Conservation (phyloP, 2,888 invertebrate species). For the Nomada hirtipes region DNA sequence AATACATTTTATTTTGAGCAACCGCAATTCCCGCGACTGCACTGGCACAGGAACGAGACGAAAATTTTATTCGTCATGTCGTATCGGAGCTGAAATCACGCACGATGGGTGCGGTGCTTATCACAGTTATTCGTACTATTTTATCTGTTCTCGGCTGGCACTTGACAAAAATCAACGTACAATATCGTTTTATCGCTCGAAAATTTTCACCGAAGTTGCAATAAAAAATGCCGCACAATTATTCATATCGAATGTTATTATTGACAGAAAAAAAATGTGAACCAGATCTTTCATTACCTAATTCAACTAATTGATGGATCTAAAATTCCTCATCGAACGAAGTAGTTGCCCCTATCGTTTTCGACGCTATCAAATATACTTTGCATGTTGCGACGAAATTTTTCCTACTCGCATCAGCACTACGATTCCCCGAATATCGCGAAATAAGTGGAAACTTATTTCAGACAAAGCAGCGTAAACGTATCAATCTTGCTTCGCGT, state of each 20-base stretch:
- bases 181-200: slow-evolving; percentile 59
- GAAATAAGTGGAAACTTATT: neutral
- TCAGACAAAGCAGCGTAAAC: slow-evolving; percentile 21
- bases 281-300: no score
- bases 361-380: no score
- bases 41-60: slow-evolving; percentile 33
- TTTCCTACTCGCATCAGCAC: no score
- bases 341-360: no score
- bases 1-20: neutral
- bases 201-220: slow-evolving; percentile 41
- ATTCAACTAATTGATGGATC: no score
- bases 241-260: neutral
- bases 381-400: no score
- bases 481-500: slow-evolving; percentile 50
- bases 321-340: no score
- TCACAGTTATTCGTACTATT: slow-evolving; percentile 76
- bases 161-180: slow-evolving; percentile 76
- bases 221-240: slow-evolving; percentile 7
- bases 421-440: no score
- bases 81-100: slow-evolving; percentile 63
- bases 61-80: slow-evolving; percentile 63
- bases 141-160: slow-evolving; percentile 79
- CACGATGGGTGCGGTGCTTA: slow-evolving; percentile 74
- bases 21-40: slow-evolving; percentile 4
- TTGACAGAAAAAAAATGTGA: no score